Conservation (phyloP, 1,140 invertebrate genomes). For the Platyscapa corneri region DNA sequence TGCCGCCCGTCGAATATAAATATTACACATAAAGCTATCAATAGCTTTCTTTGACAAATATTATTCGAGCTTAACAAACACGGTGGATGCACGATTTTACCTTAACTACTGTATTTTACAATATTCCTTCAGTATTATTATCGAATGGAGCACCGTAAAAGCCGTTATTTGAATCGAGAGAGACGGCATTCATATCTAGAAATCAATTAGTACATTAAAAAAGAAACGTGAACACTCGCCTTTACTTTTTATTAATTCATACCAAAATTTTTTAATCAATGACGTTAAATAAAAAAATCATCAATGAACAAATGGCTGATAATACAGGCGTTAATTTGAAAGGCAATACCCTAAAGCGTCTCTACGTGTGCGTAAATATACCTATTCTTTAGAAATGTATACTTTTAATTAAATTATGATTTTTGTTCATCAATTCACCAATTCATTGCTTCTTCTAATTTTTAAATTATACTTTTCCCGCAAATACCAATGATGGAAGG, state of each 20-base stretch:
- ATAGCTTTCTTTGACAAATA: background rate
- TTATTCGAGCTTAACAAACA: background rate
- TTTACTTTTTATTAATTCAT: background rate
- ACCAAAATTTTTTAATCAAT: background rate
- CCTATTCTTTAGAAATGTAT: background rate
- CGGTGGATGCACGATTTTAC: background rate
- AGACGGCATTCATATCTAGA: too few species aligned
- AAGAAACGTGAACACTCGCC: background rate
- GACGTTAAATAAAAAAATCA: background rate
- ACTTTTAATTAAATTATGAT: background rate
- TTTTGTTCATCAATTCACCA: background rate
- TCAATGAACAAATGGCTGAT: background rate
- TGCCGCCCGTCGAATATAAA: too few species aligned
- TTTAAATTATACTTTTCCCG: too few species aligned
- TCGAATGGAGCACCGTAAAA: constrained; percentile 1
- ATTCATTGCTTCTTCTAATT: too few species aligned
- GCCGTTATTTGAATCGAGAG: constrained; percentile 1
- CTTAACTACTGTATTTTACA: background rate
- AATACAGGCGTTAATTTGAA: background rate
- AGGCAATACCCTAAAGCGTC: background rate
- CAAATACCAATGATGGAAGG: too few species aligned
- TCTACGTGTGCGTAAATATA: background rate
- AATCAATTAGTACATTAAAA: too few species aligned
- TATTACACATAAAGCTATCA: background rate
- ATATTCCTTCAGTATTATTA: background rate